Conservation (phyloP, 2,113 vertebrate genomes). For the Gallinago media region DNA sequence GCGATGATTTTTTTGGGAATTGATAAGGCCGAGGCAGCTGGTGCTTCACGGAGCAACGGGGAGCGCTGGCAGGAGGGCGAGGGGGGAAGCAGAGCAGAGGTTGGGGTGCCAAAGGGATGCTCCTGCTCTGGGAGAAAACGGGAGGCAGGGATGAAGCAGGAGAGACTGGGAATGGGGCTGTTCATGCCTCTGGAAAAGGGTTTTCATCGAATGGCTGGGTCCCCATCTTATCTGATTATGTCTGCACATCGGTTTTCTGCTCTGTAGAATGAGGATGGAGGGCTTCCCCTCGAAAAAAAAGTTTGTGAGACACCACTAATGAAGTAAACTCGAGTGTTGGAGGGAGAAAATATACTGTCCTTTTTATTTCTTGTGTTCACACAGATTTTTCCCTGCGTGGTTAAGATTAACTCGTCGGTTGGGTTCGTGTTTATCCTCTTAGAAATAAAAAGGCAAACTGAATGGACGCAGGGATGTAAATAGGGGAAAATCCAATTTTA, state of each 20-base stretch:
- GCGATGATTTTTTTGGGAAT: not conserved
- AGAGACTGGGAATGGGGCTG: not conserved
- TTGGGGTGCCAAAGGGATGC: not conserved
- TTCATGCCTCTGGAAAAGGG: not conserved
- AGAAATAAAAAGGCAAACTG: not conserved
- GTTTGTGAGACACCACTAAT: not conserved
- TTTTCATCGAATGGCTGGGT: not conserved
- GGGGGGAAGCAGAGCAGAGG: not conserved
- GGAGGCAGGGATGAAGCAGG: not conserved
- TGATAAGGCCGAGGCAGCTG: not conserved
- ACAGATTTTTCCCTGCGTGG: not conserved
- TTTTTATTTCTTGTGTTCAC: not conserved
- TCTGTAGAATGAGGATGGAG: not conserved
- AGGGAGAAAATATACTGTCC: not conserved
- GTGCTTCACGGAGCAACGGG: not conserved
- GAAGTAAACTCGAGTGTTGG: rapidly evolving
- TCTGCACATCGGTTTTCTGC: not conserved
- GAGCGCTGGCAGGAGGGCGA: not conserved
- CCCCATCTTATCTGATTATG: rapidly evolving
- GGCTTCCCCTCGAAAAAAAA: not conserved
- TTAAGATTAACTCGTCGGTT: not conserved
- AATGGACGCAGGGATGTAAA: not conserved
- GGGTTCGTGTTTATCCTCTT: not conserved
- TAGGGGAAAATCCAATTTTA: not conserved
- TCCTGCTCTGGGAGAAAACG: not conserved